A percentile compares a stretch with the other conserved stretches of the same genome.
Conservation (phyloP, 2,113 vertebrate species). For the Notothenia coriiceps region DNA sequence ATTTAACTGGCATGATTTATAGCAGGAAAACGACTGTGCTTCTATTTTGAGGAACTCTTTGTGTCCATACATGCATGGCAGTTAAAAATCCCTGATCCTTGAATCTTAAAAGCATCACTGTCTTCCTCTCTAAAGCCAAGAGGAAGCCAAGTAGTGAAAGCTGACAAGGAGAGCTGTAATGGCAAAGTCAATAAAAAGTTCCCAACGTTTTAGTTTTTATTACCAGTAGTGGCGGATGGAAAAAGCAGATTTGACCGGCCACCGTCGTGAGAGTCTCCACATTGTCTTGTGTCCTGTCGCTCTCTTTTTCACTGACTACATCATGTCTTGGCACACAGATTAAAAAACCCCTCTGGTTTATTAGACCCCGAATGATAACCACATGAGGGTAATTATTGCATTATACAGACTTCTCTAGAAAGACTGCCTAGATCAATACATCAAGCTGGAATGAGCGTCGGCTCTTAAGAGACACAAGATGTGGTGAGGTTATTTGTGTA, state of each 20-base stretch:
- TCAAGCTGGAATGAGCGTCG: conserved; percentile 41
- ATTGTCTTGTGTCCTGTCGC: conserved; percentile 46
- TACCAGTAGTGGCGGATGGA: conserved; percentile 48
- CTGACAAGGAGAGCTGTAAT: conserved; percentile 29
- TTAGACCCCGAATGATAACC: conserved; percentile 48
- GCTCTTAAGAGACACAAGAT: conserved; percentile 43
- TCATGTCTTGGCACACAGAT: conserved; percentile 63
- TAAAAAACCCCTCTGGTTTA: conserved; percentile 39
- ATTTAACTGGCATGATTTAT: neutral
- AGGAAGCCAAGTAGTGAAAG: conserved; percentile 32
- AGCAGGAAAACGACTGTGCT: neutral
- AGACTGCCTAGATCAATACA: conserved; percentile 55
- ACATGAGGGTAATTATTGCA: conserved; percentile 65
- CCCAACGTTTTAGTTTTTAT: conserved; percentile 49
- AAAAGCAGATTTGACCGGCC: conserved; percentile 52
- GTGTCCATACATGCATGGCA: neutral
- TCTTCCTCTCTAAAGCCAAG: neutral
- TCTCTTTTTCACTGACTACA: conserved; percentile 35
- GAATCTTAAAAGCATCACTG: conserved; percentile 23
- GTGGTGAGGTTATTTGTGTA: conserved; percentile 61
- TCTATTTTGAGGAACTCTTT: conserved; percentile 29
- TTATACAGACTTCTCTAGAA: conserved; percentile 28
- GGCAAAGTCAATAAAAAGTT: conserved; percentile 42
- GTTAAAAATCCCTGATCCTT: neutral
- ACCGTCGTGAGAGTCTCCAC: conserved; percentile 56